These are phyloP conservation scores for Geotrypetes seraphini DNA, from an alignment of 2,797 vertebrate genomes.

Conservation along the genomic window DNA sequence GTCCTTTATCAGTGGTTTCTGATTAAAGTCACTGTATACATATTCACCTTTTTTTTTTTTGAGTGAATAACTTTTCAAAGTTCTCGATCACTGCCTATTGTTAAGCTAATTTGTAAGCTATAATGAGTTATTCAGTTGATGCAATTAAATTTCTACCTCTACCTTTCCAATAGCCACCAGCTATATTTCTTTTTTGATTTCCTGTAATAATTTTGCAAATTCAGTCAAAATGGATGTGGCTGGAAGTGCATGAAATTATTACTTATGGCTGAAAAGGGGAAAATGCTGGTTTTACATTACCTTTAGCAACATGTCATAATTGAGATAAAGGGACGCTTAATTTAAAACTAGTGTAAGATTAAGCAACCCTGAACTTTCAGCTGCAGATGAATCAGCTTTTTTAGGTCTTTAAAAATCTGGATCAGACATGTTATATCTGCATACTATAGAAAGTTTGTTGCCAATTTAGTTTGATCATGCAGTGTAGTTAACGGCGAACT, in stretches of 20 bases:
- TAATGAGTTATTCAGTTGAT: slow-evolving; percentile 10
- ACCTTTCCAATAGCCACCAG: slow-evolving; percentile 7
- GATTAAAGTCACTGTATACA: no score
- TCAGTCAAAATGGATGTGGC: slow-evolving; percentile 21
- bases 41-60: no score
- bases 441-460: neutral
- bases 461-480: neutral
- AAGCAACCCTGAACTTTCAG: neutral
- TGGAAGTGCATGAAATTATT: slow-evolving; percentile 15
- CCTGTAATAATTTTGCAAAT: slow-evolving; percentile 10
- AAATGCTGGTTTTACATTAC: slow-evolving; percentile 15
- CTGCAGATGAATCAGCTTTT: slow-evolving; percentile 5
- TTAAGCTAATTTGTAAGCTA: slow-evolving; percentile 6
- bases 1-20: no score
- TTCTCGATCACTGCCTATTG: slow-evolving; percentile 28
- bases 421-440: slow-evolving; percentile 1
- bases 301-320: slow-evolving; percentile 16
- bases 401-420: slow-evolving; percentile 2
- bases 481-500: neutral
- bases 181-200: slow-evolving; percentile 17
- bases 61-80: no score
- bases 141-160: slow-evolving; percentile 18
- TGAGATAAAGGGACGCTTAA: slow-evolving; percentile 30
- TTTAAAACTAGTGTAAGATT: slow-evolving; percentile 5
- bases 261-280: slow-evolving; percentile 11